Evolutionary conservation across 2,888 invertebrate genomes (phyloP), one percentile per base, ranked within the genome.

Genomic region (Cerastis leucographa): DNA sequence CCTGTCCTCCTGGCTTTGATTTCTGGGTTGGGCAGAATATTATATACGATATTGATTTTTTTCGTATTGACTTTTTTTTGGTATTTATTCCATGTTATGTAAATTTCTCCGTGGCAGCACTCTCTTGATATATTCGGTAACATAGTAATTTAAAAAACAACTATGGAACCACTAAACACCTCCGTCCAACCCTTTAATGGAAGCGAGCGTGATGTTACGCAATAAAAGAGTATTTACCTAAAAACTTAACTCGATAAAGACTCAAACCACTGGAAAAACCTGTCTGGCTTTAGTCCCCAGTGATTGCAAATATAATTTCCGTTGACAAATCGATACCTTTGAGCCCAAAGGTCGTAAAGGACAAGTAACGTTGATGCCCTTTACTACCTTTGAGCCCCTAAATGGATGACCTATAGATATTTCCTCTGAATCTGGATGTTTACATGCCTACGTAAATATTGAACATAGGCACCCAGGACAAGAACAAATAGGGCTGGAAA

Each of bases 231-330:
- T 51, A 42, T 51, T 67, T 46, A 56, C 46, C 22, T 19, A 35
- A 69, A 79, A 17, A 49, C 40, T 51, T 40, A 61, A 54, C 19
- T 51, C 11, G 2, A 8, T 66, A 49, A 42, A 56, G 35, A 35
- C 42, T 22, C 46, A 6, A 65, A 35, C 64, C 46, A 64, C 73
- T 49, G 29, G 42, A 25, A 56, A 62, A 78, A 49, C 29, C 42
- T 35, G 25, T 35, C 78, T 25, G 49, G 19, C 42, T 78, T 51
- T 56, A n/a, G 35, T 81, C 49, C 65, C 81, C 19, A 29, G 25
- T 81, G 65, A 74, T 65, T 74, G 35, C 65, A 81, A 78, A 78
- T 78, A 78, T 49, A 81, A 81, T 78, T 74, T 78, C 56, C 65
- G 65, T 25, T 22, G 65, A 54, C 59, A 83, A 82, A 69, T 76